Percentiles rank a stretch among this genome's conserved stretches.
Conservation (phyloP, 2,888 invertebrate genomes). For the Zaprionus obscuricornis region DNA sequence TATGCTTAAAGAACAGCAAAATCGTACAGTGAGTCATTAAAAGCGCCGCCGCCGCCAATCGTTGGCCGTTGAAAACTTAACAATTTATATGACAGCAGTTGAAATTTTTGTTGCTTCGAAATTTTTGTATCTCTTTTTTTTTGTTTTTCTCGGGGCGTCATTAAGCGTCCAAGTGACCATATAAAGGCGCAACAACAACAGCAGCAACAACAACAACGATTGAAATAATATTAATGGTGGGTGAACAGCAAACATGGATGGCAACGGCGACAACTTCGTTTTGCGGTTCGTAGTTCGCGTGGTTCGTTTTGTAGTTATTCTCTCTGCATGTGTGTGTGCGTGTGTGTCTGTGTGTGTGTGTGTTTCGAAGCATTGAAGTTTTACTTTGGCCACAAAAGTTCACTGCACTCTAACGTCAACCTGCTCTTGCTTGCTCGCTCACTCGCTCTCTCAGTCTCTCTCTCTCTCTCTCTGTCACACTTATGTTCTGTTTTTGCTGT, state of each 20-base stretch:
- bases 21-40: slow-evolving; percentile 65
- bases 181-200: slow-evolving; percentile 54
- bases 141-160: slow-evolving; percentile 51
- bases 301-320: background rate
- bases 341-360: slow-evolving; percentile 1
- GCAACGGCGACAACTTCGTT: too few relatives aligned
- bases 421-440: slow-evolving; percentile 36
- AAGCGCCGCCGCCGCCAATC: slow-evolving; percentile 66
- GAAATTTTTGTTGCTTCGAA: background rate
- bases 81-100: slow-evolving; percentile 70
- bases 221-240: slow-evolving; percentile 71
- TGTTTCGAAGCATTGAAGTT: slow-evolving; percentile 17
- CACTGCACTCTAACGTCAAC: slow-evolving; percentile 51
- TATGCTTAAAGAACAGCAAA: too few relatives aligned
- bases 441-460: slow-evolving; percentile 12
- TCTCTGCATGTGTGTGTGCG: slow-evolving; percentile 1
- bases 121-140: slow-evolving; percentile 12
- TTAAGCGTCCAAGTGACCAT: slow-evolving; percentile 58
- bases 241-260: slow-evolving; percentile 29
- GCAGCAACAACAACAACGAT: slow-evolving; percentile 36
- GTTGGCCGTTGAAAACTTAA: too few relatives aligned
- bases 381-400: slow-evolving; percentile 42
- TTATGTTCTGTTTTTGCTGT: background rate
- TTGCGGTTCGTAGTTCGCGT: too few relatives aligned
- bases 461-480: slow-evolving; percentile 9